Evolutionary conservation across 2,113 vertebrate genomes (phyloP), one percentile per base, ranked within the genome.

Genomic region (Poeciliopsis retropinna): DNA sequence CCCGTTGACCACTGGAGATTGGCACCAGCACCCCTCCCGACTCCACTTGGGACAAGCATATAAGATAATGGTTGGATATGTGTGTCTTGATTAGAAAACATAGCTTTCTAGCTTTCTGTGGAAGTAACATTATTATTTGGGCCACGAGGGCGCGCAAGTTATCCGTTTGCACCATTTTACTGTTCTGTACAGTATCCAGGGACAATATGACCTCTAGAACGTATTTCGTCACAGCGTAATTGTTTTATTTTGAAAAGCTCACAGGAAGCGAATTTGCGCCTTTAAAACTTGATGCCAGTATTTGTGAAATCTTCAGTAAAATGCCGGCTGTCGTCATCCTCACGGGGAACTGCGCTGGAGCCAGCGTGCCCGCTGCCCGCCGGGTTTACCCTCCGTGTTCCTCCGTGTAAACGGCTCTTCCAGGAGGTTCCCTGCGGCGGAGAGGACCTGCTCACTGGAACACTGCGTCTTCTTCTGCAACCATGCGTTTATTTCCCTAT

Each of bases 291-390:
- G 74, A 77, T 30, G 39, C 9, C 1, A 2, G 22, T 69, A 44
- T 72, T 79, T 89, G 82, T 82, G 12, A 0, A 41, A 74, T 54
- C 44, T 62, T 15, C 5, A 5, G 30, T 6, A 81, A 85, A 54
- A 82, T 57, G 85, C 88, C 83, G 84, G 82, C 75, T 66, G 75
- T 68, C n/a, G 8, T 7, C 32, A 60, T 32, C 27, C 31, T 63
- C 25, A 3, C n/a, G 3, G 37, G 28, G n/a, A 60, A 5, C 3
- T 2, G 29, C n/a, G 51, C 57, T 39, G n/a, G 4, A 31, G 29
- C 30, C 27, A 1, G 39, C 2, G 32, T 1, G 0, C 19, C 0
- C 0, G 6, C 28, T 8, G 4, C 1, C 4, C 2, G 0, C 4
- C 22, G 37, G 9, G 10, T 1, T 30, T 29, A 3, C 0, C 1